Conservation (phyloP, 2,113 vertebrate genomes). For the Collichthys lucidus region DNA sequence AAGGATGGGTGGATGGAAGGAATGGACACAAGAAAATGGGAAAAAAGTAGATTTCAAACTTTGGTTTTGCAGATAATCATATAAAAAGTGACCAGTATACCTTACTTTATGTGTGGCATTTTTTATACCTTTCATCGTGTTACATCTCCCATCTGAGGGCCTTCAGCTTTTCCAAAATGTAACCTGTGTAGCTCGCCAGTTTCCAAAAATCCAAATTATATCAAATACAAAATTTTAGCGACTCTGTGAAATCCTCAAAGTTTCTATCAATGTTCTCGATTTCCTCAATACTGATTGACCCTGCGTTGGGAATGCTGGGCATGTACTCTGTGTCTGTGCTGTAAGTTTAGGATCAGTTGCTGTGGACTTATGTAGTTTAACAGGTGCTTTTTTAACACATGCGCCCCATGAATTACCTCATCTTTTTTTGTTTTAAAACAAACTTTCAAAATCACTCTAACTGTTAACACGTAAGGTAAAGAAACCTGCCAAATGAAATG, state of each 20-base stretch:
- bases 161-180: too few species aligned
- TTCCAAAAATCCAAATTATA: too few species aligned
- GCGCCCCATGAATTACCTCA: not conserved
- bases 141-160: not conserved
- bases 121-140: not conserved
- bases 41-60: not conserved
- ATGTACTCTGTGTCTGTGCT: not conserved
- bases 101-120: not conserved
- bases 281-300: not conserved
- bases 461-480: not conserved
- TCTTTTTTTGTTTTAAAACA: not conserved
- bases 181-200: not conserved
- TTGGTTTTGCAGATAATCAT: not conserved
- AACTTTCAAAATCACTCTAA: not conserved
- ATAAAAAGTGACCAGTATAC: not conserved
- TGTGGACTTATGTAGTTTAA: not conserved
- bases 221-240: not conserved
- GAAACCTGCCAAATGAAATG: constrained; percentile 7
- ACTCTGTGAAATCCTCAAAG: not conserved
- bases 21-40: not conserved
- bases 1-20: not conserved
- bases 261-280: not conserved
- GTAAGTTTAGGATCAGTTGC: not conserved
- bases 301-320: too few species aligned
- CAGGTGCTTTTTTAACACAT: constrained; percentile 7